Evolutionary conservation across 2,113 vertebrate species (phyloP).

Genomic region (Pelecanoides urinatrix): DNA sequence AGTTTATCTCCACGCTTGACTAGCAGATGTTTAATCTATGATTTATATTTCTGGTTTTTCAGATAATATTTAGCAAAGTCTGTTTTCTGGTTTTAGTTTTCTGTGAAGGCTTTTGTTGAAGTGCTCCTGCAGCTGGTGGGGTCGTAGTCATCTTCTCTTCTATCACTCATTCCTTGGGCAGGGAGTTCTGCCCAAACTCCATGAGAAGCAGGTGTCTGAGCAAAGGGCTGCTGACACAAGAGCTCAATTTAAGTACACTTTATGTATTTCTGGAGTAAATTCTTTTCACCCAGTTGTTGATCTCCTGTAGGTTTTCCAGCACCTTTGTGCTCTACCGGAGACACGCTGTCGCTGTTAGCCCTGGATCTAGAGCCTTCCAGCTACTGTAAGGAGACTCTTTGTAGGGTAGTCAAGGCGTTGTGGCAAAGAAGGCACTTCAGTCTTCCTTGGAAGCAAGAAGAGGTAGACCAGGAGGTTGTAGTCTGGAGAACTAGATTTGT

Average conservation of each 20-base stretch:
- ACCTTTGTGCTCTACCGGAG: accelerated
- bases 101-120: accelerated
- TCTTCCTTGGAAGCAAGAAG: background rate
- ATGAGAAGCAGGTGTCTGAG: accelerated
- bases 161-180: accelerated
- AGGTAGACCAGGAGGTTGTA: background rate
- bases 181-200: background rate
- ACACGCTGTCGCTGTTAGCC: accelerated
- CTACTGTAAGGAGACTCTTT: accelerated
- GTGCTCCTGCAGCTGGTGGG: background rate
- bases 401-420: accelerated
- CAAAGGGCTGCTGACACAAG: background rate
- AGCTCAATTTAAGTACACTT: background rate
- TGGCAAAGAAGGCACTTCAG: background rate
- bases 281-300: background rate
- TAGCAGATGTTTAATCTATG: background rate
- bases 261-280: accelerated
- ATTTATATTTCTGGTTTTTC: background rate
- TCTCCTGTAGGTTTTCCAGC: background rate
- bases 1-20: background rate
- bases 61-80: background rate
- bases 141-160: background rate
- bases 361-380: background rate
- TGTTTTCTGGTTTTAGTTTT: background rate
- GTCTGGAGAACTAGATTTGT: background rate